Base-by-base conservation (phyloP, 1,140 invertebrate species). In the Leucophenga varia region DNA sequence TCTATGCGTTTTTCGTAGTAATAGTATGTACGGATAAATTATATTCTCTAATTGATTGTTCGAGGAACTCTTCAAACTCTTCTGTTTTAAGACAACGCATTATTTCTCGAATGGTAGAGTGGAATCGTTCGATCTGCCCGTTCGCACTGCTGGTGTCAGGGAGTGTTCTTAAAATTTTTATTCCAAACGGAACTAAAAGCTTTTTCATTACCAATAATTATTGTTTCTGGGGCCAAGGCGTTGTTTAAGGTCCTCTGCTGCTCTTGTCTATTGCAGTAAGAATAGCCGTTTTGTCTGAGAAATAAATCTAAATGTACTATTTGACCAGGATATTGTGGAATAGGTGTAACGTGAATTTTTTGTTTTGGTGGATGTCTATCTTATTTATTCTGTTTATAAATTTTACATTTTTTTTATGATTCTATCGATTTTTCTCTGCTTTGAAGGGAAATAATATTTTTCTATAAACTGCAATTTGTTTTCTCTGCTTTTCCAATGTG, bases 351-450 rank as follows among this genome's bases (percentile, higher is more conserved):
- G 7, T 32, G 3, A 3, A 43, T 31, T 30, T 31, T 8, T 6
- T 22, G 41, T 3, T 43, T 43, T 8, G 21, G 2, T 31, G 41
- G 41, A 18, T 43, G 30, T 12, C 41, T 30, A 12, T 43, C 41
- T 9, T 43, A 43, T 18, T 43, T 43, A 17, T 43, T n/a, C 32
- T 43, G n/a, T 14, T 43, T 43, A 16, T 3, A 30, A 31, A 30
- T 6, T 31, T 2, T 13, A 30, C 8, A 16, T 31, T 30, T 43
- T 31, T 19, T 43, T 43, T 13, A 8, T 16, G 9, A 20, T 40
- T 20, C 9, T 25, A 7, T 40, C 18, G 2, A 38, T 18, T 41
- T 41, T 41, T 3, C 13, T 9, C 3, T 8, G 12, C 22, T 2
- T 41, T 41, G 20, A 9, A 4, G 39, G 39, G 13, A 41, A 41